Percentiles rank a stretch among this genome's conserved stretches.
These are phyloP conservation scores for Antechinus flavipes DNA, from an alignment of 2,113 vertebrate genomes.

Conservation along the genomic window DNA sequence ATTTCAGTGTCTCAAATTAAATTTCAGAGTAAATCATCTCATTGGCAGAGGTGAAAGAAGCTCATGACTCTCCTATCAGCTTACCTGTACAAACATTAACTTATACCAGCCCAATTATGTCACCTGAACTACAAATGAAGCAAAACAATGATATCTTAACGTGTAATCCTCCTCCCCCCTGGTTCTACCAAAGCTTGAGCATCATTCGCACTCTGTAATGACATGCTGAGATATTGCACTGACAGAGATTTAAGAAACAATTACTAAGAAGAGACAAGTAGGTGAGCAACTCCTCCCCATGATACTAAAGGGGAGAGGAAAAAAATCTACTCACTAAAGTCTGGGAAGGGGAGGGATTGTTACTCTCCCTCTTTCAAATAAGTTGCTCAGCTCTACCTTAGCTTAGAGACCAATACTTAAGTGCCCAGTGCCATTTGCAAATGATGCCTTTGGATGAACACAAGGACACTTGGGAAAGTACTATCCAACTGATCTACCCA, in stretches of 20 bases:
- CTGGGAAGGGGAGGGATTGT: background rate
- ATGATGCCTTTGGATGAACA: background rate
- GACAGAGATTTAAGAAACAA: slow-evolving; percentile 22
- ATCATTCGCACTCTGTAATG: background rate
- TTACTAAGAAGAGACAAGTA: background rate
- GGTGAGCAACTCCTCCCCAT: background rate
- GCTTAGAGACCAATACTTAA: background rate
- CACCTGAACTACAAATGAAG: background rate
- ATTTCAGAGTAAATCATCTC: background rate
- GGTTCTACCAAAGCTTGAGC: background rate
- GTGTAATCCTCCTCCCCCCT: background rate
- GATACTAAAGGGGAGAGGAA: background rate
- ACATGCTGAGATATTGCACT: fast-evolving
- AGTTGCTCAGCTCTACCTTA: background rate
- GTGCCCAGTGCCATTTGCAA: background rate
- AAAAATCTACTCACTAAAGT: background rate
- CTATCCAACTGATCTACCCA: background rate
- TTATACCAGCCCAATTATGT: background rate
- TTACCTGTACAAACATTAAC: background rate
- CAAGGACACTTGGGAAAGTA: background rate
- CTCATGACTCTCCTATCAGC: background rate
- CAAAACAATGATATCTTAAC: background rate
- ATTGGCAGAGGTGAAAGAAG: background rate
- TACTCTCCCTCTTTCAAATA: background rate
- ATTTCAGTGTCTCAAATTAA: background rate